Evolutionary conservation across 2,113 vertebrate species (phyloP), one percentile per base, ranked within the genome.

Genomic region (Camarhynchus parvulus): DNA sequence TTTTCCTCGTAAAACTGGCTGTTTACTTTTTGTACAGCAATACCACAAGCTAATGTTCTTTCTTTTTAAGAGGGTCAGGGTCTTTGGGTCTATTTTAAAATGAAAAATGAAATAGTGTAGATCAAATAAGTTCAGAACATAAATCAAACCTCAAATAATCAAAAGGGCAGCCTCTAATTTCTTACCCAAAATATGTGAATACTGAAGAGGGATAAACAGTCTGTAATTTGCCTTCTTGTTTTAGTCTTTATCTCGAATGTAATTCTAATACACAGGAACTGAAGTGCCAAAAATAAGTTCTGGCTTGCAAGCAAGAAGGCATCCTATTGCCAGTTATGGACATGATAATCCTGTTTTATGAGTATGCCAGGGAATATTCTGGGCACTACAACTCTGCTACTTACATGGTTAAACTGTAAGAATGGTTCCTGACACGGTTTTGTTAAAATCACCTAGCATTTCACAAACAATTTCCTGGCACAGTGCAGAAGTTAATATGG

Each of bases 1-100:
- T 91, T 95, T 95, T 94, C 79, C 91, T 93, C 94, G 95, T 96
- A 95, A 97, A 96, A 95, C 86, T 77, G 44, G 76, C 22, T 96
- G 94, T 95, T 96, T 95, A 95, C 88, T 94, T 94, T 96, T 93
- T 90, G 61, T 79, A 61, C 66, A 95, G 92, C 80, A 91, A 89
- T 84, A 95, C 83, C 92, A 95, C 90, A 95, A 92, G 73, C 68
- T 96, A 96, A 94, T 95, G 90, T 64, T 96, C 88, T 92, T 90
- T 89, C 87, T 93, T 94, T 95, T 94, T 90, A 96, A 96, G 94
- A 94, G 83, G 88, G 90, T 95, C 94, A 94, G 92, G 88, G 79
- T 97, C 94, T 68, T 78, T 93, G 64, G 25, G 52, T 86, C 92
- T 87, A 93, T 94, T 94, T 95, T 88, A 93, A 97, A 96, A 96